A percentile compares a stretch with the other conserved stretches of the same genome.
Evolutionary conservation across 2,888 invertebrate genomes (phyloP).

Genomic region (Podotricha telesiphe): DNA sequence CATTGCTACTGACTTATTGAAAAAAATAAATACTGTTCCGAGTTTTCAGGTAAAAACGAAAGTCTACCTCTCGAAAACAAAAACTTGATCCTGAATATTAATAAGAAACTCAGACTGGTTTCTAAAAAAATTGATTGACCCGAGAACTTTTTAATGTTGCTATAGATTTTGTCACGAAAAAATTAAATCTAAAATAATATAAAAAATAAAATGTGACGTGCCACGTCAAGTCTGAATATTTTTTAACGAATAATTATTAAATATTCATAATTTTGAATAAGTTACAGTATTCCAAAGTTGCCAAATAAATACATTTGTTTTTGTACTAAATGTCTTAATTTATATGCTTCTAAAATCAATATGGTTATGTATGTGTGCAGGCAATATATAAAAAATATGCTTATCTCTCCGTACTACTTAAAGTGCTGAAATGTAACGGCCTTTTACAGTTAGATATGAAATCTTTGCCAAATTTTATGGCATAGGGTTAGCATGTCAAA

Average conservation of each 20-base stretch:
- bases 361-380: neutral
- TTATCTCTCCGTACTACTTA: constrained; percentile 3
- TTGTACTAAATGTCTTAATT: too few species aligned
- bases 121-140: neutral
- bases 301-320: too few species aligned
- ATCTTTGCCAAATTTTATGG: constrained; percentile 4
- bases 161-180: neutral
- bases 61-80: neutral
- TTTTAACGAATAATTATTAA: too few species aligned
- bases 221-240: too few species aligned
- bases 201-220: neutral
- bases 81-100: neutral
- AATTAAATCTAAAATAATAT: neutral
- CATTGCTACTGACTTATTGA: constrained; percentile 19
- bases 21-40: constrained; percentile 22
- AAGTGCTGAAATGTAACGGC: constrained; percentile 3
- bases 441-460: constrained; percentile 1
- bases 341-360: too few species aligned
- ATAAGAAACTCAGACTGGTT: neutral
- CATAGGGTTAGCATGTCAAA: constrained; percentile 13
- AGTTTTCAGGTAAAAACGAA: neutral
- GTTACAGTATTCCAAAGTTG: too few species aligned
- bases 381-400: neutral
- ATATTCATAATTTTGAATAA: too few species aligned
- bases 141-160: neutral